Evolutionary conservation across 2,888 invertebrate genomes (phyloP), one percentile per base, ranked within the genome.

Genomic region (Antheraea assamensis): DNA sequence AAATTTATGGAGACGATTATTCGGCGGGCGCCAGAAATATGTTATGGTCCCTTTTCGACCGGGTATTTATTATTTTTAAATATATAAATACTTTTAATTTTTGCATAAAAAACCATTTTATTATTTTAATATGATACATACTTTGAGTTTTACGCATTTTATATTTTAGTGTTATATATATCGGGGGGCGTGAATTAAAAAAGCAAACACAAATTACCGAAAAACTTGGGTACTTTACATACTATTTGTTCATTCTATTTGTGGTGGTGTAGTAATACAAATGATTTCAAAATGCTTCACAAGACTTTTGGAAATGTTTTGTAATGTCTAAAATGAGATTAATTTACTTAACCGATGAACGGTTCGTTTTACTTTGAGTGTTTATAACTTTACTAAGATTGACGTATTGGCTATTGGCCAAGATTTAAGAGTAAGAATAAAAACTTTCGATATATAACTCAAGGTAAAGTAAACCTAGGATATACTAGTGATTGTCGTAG

Each of bases 41-140:
- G 84, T 90, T 27, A 92, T 92, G 76, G 87, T 94, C 73, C 94
- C 94, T 8, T 94, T 92, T 85, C 87, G 90, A 78, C 94, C 94
- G 89, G 93, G 94, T 94, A 88, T 75, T 64, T 72, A 27, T 21
- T 47, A 47, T 64, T 64, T 72, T 47, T 13, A 24, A 35, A n/a
- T 35, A 7, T 31, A 31, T 17, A 31, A 13, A 27, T 1, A 0
- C 27, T 61, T 13, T 61, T 27, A 30, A n/a, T 52, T 61, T 61
- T 61, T 27, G 13, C 1, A 19, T 31, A 31, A 8, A 19, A 66
- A 30, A 31, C 8, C 10, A n/a, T n/a, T 58, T 58, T 58, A 8
- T 8, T 24, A 58, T 58, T 3, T 5, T 21, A 24, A 30, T 30
- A 7, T 17, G 15, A 24, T 58, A 58, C 7, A 21, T n/a, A n/a